phyloP scores from a whole-genome alignment of 1,140 invertebrate species.

The Notospermus geniculatus region DNA sequence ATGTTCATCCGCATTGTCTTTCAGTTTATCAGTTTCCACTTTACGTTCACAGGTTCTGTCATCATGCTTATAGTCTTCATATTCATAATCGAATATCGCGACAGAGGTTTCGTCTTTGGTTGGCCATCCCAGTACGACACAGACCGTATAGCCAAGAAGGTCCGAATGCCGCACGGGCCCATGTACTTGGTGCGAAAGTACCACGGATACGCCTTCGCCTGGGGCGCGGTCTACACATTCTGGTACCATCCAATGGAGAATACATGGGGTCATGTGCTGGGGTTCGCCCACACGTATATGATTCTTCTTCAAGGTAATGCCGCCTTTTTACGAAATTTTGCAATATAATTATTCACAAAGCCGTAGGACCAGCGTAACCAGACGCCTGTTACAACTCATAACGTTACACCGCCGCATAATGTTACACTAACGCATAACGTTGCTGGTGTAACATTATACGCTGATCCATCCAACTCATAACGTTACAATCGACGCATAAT shows the following conservation, averaged over 20 bases:
- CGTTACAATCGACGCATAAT: too few species aligned
- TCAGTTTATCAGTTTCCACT: too few species aligned
- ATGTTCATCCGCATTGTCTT: too few species aligned
- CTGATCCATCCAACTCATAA: too few species aligned
- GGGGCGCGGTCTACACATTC: conserved; percentile 23
- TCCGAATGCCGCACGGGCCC: conserved; percentile 8
- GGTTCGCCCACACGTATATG: conserved; percentile 22
- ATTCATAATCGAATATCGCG: conserved; percentile 19
- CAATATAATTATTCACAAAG: too few species aligned
- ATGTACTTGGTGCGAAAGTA: conserved; percentile 16
- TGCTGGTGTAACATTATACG: too few species aligned
- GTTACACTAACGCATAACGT: too few species aligned
- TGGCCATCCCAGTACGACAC: conserved; percentile 14
- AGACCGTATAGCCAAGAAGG: neutral
- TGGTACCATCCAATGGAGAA: conserved; percentile 28
- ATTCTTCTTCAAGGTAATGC: conserved; percentile 16
- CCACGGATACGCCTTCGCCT: conserved; percentile 21
- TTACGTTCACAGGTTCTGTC: conserved; percentile 15
- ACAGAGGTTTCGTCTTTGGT: conserved; percentile 18
- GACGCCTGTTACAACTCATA: too few species aligned
- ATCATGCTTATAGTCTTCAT: conserved; percentile 20
- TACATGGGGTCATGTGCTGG: conserved; percentile 20
- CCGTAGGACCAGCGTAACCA: too few species aligned
- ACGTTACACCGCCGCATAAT: too few species aligned
- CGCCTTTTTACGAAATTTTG: too few species aligned